Percentiles rank a stretch among this genome's conserved stretches.
Conservation (phyloP, 2,888 invertebrate species). For the Rhogogaster chlorosoma region DNA sequence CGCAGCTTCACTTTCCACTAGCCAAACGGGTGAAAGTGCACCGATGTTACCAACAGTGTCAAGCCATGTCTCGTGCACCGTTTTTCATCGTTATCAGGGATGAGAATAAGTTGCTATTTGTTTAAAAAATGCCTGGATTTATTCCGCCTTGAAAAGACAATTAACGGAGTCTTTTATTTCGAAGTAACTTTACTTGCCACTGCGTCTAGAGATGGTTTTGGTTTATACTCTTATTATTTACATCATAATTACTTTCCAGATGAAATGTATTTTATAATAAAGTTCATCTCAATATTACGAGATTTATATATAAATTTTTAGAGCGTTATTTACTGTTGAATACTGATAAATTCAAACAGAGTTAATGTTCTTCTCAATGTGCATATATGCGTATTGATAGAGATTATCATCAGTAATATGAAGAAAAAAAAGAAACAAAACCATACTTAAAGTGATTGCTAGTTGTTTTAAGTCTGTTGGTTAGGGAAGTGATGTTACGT, state of each 20-base stretch:
- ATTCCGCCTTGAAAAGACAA: not conserved
- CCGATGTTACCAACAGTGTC: slow-evolving; percentile 66
- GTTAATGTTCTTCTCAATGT: not conserved
- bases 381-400: not conserved
- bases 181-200: slow-evolving; percentile 16
- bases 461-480: not conserved
- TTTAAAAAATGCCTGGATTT: not conserved
- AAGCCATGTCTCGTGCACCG: slow-evolving; percentile 56
- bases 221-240: slow-evolving; percentile 30
- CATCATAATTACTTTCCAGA: slow-evolving; percentile 37
- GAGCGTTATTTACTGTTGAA: not conserved
- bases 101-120: slow-evolving; percentile 46
- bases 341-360: not conserved
- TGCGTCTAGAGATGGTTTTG: slow-evolving; percentile 26
- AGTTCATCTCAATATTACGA: slow-evolving; percentile 25
- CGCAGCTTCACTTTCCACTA: slow-evolving; percentile 53
- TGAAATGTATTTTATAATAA: slow-evolving; percentile 47
- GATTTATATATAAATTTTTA: slow-evolving; percentile 30
- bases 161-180: slow-evolving; percentile 24
- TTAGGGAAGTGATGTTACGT: not conserved
- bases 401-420: not conserved
- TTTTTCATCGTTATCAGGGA: slow-evolving; percentile 61
- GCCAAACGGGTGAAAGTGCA: slow-evolving; percentile 65
- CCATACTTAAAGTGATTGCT: not conserved
- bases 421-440: not conserved